Percentiles rank a stretch among this genome's conserved stretches.
These are phyloP conservation scores for Python bivittatus DNA, from an alignment of 2,113 vertebrate genomes.

Conservation along the genomic window DNA sequence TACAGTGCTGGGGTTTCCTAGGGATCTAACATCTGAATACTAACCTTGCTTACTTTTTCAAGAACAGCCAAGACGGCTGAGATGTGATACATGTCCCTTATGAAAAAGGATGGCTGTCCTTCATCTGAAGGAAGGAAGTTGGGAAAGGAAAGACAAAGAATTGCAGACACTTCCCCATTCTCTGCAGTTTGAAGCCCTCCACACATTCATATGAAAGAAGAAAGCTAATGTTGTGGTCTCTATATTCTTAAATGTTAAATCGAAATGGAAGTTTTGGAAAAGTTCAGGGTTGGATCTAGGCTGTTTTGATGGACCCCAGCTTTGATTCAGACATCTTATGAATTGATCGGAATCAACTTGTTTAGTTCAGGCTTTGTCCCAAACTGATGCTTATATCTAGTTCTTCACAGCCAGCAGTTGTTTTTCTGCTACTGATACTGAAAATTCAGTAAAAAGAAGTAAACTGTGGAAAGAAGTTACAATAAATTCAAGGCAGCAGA, in stretches of 20 bases:
- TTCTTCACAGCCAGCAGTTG: background rate
- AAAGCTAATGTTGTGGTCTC: background rate
- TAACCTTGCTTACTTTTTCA: background rate
- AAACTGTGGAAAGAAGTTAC: background rate
- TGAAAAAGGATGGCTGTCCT: background rate
- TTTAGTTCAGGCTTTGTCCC: background rate
- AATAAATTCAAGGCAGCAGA: background rate
- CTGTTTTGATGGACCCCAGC: background rate
- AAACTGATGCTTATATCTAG: background rate
- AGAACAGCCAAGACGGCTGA: background rate
- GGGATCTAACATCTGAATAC: background rate
- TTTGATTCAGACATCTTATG: background rate
- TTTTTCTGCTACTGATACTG: background rate
- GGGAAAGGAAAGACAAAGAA: background rate
- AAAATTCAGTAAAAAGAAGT: background rate
- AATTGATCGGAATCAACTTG: background rate
- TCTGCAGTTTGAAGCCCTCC: background rate
- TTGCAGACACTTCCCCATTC: background rate
- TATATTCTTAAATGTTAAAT: background rate
- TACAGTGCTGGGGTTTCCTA: background rate
- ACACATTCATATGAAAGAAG: background rate
- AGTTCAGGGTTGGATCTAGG: background rate
- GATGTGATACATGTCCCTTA: background rate
- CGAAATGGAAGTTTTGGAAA: background rate
- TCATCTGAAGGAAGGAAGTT: background rate